phyloP scores from a whole-genome alignment of 2,888 invertebrate genomes.

The Strigamia maritima region DNA sequence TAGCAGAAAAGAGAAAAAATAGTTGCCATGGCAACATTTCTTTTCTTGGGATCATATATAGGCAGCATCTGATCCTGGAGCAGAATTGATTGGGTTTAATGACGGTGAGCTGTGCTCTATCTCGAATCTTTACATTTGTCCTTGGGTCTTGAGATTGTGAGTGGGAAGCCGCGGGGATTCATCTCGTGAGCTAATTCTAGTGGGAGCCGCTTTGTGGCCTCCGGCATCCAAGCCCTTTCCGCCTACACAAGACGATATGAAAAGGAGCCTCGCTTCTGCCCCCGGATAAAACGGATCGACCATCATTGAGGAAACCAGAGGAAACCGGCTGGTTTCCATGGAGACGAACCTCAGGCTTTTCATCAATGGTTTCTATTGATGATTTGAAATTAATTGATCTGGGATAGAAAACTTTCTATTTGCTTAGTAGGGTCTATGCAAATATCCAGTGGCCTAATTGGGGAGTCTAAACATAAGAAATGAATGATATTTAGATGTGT shows the following conservation, averaged over 20 bases:
- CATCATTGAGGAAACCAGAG: conserved; percentile 4
- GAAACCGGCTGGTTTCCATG: not conserved
- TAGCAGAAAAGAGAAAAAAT: not conserved
- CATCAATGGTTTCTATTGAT: not conserved
- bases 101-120: not conserved
- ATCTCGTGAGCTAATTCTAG: not conserved
- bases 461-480: too few relatives aligned
- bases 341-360: not conserved
- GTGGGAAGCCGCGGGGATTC: not conserved
- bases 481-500: too few relatives aligned
- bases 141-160: not conserved
- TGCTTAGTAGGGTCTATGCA: not conserved
- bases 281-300: not conserved
- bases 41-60: not conserved
- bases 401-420: too few relatives aligned
- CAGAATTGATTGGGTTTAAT: not conserved
- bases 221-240: not conserved
- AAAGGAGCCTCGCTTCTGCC: not conserved
- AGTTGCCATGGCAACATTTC: not conserved
- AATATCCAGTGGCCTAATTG: too few relatives aligned
- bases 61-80: not conserved
- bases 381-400: not conserved
- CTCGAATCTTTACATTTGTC: not conserved
- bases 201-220: not conserved
- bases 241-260: conserved; percentile 4